Base-by-base conservation (phyloP, 1,140 invertebrate species). In the Meloidogyne exigua region DNA sequence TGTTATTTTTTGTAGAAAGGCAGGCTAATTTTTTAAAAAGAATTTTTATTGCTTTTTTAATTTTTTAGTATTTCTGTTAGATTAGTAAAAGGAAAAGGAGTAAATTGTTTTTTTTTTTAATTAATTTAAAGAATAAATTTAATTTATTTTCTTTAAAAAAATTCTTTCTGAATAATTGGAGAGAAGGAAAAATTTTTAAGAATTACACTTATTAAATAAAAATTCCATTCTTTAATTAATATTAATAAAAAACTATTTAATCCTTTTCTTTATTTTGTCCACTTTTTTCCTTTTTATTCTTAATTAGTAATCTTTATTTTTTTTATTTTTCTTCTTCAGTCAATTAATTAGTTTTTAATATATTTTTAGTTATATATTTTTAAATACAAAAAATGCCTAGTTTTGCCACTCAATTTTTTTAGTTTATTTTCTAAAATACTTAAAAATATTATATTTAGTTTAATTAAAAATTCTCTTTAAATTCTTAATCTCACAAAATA, bases 251-350 rank as follows among this genome's bases (percentile, higher is more conserved):
- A 39, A 39, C 36, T 9, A 39, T 39, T 39, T 39, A 7, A 39
- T 39, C 2, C 7, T 10, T 10, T 39, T 39, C 9, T 39, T 39
- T 32, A 32, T 32, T 32, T 32, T 32, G 28, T 32, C 28, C 7
- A 32, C 2, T 39, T 39, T 39, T 39, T 39, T 39, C 36, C 36
- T 39, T 39, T 39, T 39, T 39, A 39, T 39, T 39, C 10, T 39
- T 39, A 39, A 39, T 39, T 42, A 69, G 10, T 25, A 28, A 39
- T 36, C 68, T 69, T 39, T 69, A 9, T 69, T 23, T 39, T 23
- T 32, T 69, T 44, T 65, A 64, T 65, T 9, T 64, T 64, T 32
- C 12, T 26, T 26, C 65, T 73, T 73, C 23, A 32, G 7, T 21
- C 36, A 57, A 64, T 13, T 9, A 44, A 18, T 15, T 57, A 5